Percentiles rank a stretch among this genome's conserved stretches.
phyloP scores from a whole-genome alignment of 2,797 vertebrate species.

The Anabacerthia variegaticeps region DNA sequence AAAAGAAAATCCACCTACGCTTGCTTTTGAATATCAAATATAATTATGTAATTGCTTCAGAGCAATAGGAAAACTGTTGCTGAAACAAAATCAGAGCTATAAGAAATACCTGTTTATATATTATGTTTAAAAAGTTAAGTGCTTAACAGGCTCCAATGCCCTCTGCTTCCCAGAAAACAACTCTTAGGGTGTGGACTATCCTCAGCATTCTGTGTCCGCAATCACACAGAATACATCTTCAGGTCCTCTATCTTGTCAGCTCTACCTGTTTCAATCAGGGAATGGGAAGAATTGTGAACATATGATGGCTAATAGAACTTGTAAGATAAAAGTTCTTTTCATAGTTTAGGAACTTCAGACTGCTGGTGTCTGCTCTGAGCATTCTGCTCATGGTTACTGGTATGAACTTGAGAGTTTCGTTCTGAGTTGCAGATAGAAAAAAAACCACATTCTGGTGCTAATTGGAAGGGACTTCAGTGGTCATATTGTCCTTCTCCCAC shows the following conservation, averaged over 20 bases:
- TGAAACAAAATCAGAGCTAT: neutral
- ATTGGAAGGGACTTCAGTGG: neutral
- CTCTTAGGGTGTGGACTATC: neutral
- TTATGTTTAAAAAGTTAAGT: neutral
- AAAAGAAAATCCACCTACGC: neutral
- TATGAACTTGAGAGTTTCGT: neutral
- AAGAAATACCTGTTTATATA: neutral
- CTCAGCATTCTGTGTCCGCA: neutral
- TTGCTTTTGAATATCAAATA: neutral
- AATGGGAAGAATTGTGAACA: neutral
- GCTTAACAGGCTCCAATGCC: neutral
- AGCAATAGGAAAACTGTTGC: neutral
- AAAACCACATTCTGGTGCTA: neutral
- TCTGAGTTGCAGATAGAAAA: neutral
- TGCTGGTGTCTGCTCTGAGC: no score
- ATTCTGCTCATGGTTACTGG: neutral
- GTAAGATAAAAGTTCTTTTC: neutral
- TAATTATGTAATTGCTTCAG: neutral
- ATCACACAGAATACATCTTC: neutral
- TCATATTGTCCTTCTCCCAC: neutral
- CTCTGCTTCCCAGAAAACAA: neutral
- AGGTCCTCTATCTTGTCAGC: neutral
- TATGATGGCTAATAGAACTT: neutral
- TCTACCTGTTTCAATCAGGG: neutral
- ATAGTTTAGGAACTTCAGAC: neutral